A percentile compares a stretch with the other conserved stretches of the same genome.
These are phyloP conservation scores for Diachasma alloeum DNA, from an alignment of 1,140 invertebrate species.

Conservation along the genomic window DNA sequence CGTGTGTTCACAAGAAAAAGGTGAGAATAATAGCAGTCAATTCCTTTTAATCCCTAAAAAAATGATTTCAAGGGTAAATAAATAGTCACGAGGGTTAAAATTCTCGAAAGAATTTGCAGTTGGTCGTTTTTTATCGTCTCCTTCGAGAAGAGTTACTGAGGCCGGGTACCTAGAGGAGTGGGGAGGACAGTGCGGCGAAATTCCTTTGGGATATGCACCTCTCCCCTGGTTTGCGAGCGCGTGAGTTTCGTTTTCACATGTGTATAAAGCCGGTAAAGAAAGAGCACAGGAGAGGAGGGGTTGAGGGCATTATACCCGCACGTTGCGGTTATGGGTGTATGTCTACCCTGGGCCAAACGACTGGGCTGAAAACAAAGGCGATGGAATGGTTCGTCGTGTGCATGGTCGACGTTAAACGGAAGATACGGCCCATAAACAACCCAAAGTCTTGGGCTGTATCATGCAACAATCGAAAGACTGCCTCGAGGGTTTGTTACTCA, in stretches of 20 bases:
- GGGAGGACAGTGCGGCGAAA: not conserved
- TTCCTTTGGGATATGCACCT: not conserved
- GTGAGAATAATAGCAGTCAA: no score
- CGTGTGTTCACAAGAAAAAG: no score
- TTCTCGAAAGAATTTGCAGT: not conserved
- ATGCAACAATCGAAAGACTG: constrained; percentile 3
- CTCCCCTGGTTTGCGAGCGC: not conserved
- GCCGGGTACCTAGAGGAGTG: not conserved
- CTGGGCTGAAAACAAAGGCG: constrained; percentile 19
- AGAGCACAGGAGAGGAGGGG: not conserved
- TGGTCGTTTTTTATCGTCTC: not conserved
- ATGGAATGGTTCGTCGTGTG: constrained; percentile 8
- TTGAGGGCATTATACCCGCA: not conserved
- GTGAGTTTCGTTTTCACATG: constrained; percentile 4
- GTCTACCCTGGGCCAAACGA: constrained; percentile 5
- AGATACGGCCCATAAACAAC: constrained; percentile 19
- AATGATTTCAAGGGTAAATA: not conserved
- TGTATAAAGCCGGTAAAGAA: not conserved
- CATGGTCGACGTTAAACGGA: constrained; percentile 15
- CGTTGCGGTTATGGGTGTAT: constrained; percentile 6
- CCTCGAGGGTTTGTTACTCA: not conserved
- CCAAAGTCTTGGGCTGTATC: constrained; percentile 3
- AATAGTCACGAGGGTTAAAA: not conserved
- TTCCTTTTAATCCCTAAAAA: not conserved
- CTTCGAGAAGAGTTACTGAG: not conserved